Percentiles rank a stretch among this genome's conserved stretches.
Evolutionary conservation across 1,140 invertebrate genomes (phyloP).

Genomic region (Apis dorsata): DNA sequence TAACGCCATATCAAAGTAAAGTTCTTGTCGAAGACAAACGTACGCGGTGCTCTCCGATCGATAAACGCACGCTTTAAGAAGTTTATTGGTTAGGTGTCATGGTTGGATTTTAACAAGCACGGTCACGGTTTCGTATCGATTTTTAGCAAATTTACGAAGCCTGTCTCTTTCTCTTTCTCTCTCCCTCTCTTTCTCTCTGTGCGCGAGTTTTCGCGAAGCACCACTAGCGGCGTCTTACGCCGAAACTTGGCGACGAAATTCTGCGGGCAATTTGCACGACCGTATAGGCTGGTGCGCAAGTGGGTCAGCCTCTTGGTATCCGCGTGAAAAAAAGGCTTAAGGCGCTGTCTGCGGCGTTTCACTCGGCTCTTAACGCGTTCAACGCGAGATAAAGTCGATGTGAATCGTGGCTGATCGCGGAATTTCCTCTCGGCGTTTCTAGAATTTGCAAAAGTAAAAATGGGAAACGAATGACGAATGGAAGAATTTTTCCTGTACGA

Average conservation of each 20-base stretch:
- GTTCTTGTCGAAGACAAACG: background rate
- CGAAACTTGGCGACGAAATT: slow-evolving; percentile 30
- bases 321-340: slow-evolving; percentile 49
- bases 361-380: slow-evolving; percentile 25
- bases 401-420: background rate
- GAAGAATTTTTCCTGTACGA: background rate
- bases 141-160: slow-evolving; percentile 6
- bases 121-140: slow-evolving; percentile 3
- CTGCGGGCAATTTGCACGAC: slow-evolving; percentile 37
- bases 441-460: background rate
- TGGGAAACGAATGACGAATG: too few relatives aligned
- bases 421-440: background rate
- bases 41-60: background rate
- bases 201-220: background rate
- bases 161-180: background rate
- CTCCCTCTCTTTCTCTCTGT: too few relatives aligned
- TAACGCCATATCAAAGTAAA: background rate
- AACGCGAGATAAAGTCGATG: slow-evolving; percentile 2
- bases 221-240: background rate
- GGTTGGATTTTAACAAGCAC: background rate
- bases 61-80: background rate
- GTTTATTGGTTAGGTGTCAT: background rate
- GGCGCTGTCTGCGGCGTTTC: slow-evolving; percentile 53
- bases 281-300: slow-evolving; percentile 44
- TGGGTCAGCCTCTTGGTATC: slow-evolving; percentile 53